phyloP scores from a whole-genome alignment of 1,140 invertebrate genomes.

The Dendroctonus ponderosae region DNA sequence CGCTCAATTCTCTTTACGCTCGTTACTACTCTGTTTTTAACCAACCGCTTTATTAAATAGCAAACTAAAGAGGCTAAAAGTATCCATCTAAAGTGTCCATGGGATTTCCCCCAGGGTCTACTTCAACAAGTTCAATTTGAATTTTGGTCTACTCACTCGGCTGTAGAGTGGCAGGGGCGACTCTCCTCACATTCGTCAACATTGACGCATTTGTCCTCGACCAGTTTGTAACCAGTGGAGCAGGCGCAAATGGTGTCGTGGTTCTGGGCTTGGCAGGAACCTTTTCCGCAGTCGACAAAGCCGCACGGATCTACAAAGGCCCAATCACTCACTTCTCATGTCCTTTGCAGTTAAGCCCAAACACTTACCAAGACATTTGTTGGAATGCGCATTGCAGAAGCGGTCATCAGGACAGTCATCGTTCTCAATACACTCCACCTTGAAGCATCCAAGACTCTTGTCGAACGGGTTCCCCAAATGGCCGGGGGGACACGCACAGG shows the following conservation, averaged over 20 bases:
- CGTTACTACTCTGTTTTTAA: no score
- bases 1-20: no score
- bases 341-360: no score
- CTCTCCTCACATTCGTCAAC: constrained; percentile 74
- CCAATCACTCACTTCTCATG: constrained; percentile 15
- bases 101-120: no score
- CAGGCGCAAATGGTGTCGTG: constrained; percentile 75
- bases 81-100: no score
- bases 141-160: constrained; percentile 44
- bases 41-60: no score
- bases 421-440: constrained; percentile 77
- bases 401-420: constrained; percentile 73
- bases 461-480: constrained; percentile 78
- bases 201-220: constrained; percentile 71
- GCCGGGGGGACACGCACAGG: constrained; percentile 73
- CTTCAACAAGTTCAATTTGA: no score
- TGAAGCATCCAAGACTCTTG: constrained; percentile 71
- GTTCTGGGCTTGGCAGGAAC: constrained; percentile 65
- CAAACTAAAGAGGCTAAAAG: no score
- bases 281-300: constrained; percentile 69
- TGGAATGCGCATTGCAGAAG: constrained; percentile 68
- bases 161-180: constrained; percentile 74
- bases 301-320: constrained; percentile 70
- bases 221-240: constrained; percentile 67
- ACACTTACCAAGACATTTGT: constrained; percentile 73